Conservation (phyloP, 1,140 invertebrate genomes). For the Drosophila murphyi region DNA sequence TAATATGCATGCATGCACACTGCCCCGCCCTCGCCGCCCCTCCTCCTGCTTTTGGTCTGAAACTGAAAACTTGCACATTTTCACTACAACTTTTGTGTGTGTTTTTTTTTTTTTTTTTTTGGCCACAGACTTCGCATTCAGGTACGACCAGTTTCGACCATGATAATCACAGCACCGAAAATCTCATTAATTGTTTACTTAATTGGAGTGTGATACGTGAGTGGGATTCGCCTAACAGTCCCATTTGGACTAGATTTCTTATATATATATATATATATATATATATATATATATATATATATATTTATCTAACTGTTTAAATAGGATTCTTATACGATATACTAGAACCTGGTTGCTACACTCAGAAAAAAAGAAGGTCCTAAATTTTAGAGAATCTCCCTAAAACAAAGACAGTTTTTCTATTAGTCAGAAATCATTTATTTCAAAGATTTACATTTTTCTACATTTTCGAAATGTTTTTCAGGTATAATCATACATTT, state of each 20-base stretch:
- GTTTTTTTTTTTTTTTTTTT: slow-evolving; percentile 28
- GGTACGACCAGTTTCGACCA: slow-evolving; percentile 33
- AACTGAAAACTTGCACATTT: slow-evolving; percentile 59
- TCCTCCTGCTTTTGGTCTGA: slow-evolving; percentile 48
- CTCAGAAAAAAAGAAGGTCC: too few relatives aligned
- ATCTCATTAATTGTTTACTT: slow-evolving; percentile 32
- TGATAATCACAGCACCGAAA: slow-evolving; percentile 35
- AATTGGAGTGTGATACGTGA: slow-evolving; percentile 28
- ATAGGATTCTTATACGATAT: too few relatives aligned
- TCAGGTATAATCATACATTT: not conserved
- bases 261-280: not conserved
- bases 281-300: not conserved
- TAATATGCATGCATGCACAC: slow-evolving; percentile 48
- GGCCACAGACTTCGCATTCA: slow-evolving; percentile 6
- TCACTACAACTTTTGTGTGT: slow-evolving; percentile 47
- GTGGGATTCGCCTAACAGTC: not conserved
- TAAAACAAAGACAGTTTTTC: too few relatives aligned
- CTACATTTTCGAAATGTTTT: too few relatives aligned
- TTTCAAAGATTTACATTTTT: too few relatives aligned
- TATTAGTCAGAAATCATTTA: too few relatives aligned
- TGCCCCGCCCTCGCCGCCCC: not conserved
- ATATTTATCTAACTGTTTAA: too few relatives aligned
- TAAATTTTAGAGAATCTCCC: too few relatives aligned
- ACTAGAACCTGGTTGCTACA: too few relatives aligned
- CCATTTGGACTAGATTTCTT: not conserved